Conservation (phyloP, 2,888 invertebrate species). For the Rhagonycha lutea region DNA sequence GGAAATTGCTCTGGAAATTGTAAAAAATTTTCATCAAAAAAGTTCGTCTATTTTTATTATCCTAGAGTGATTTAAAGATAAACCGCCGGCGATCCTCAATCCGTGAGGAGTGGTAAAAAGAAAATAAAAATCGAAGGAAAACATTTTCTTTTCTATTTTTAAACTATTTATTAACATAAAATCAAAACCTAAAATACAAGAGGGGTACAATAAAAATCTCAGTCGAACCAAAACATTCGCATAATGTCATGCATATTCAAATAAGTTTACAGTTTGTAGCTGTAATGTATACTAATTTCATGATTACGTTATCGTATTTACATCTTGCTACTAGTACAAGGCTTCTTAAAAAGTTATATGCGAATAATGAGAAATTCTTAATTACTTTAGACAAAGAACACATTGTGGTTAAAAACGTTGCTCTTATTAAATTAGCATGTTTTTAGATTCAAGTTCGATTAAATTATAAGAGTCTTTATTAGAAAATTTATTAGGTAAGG, state of each 20-base stretch:
- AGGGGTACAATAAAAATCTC: too few species aligned
- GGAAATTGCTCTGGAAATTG: too few species aligned
- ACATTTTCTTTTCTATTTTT: too few species aligned
- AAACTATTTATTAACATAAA: too few species aligned
- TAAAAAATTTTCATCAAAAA: too few species aligned
- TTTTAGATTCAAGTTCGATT: not conserved
- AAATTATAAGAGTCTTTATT: not conserved
- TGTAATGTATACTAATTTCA: constrained; percentile 1
- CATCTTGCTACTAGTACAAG: not conserved
- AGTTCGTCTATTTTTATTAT: too few species aligned
- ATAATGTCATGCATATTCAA: not conserved
- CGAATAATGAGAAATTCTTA: not conserved
- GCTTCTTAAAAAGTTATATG: not conserved
- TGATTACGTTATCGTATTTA: not conserved
- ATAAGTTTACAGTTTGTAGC: constrained; percentile 1
- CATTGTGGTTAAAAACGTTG: not conserved
- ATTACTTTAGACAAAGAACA: not conserved
- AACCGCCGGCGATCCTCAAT: too few species aligned
- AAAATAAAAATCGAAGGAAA: too few species aligned
- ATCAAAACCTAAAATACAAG: too few species aligned
- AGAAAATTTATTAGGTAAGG: too few species aligned
- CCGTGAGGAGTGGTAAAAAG: too few species aligned
- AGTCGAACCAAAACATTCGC: not conserved
- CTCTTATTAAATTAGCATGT: not conserved
- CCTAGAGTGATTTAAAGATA: too few species aligned